These are phyloP conservation scores for Actinia tenebrosa DNA, from an alignment of 64 coral and sea anemone genomes.

Conservation along the genomic window DNA sequence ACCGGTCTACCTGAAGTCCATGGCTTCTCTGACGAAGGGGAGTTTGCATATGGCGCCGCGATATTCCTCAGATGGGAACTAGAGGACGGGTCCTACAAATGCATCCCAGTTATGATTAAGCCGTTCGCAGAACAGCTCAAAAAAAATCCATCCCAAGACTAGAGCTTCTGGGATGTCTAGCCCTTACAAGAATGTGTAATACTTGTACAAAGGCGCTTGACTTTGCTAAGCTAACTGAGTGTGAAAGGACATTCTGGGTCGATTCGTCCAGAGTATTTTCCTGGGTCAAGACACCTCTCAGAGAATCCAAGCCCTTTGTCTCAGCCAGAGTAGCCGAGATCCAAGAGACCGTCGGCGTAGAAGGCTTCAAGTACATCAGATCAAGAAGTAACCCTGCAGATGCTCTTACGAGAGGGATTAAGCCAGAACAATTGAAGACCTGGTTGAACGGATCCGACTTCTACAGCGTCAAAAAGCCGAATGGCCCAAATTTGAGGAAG, in stretches of 20 bases:
- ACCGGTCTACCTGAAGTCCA: conserved; percentile 46
- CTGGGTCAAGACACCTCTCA: conserved; percentile 15
- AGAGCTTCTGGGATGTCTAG: conserved; percentile 30
- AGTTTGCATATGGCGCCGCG: conserved; percentile 27
- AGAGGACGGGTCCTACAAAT: conserved; percentile 17
- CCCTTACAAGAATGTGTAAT: conserved; percentile 14
- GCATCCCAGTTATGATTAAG: conserved; percentile 23
- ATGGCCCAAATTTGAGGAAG: background rate
- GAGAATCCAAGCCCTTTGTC: conserved; percentile 29
- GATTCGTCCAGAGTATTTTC: conserved; percentile 9
- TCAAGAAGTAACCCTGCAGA: conserved; percentile 28
- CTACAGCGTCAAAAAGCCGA: background rate
- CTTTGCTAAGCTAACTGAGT: background rate
- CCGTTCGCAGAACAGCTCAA: conserved; percentile 23
- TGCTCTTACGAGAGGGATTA: conserved; percentile 25
- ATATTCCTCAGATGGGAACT: conserved; percentile 51
- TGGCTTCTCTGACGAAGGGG: conserved; percentile 59
- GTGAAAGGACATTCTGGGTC: conserved; percentile 17
- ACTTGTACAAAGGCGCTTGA: conserved; percentile 39
- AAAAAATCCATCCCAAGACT: conserved; percentile 41
- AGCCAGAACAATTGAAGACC: background rate
- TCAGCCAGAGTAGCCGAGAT: conserved; percentile 46
- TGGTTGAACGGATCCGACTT: conserved; percentile 20
- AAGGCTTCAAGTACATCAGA: background rate
- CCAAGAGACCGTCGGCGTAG: conserved; percentile 10